Evolutionary conservation across 2,113 vertebrate genomes (phyloP).

Genomic region (Alouatta palliata): DNA sequence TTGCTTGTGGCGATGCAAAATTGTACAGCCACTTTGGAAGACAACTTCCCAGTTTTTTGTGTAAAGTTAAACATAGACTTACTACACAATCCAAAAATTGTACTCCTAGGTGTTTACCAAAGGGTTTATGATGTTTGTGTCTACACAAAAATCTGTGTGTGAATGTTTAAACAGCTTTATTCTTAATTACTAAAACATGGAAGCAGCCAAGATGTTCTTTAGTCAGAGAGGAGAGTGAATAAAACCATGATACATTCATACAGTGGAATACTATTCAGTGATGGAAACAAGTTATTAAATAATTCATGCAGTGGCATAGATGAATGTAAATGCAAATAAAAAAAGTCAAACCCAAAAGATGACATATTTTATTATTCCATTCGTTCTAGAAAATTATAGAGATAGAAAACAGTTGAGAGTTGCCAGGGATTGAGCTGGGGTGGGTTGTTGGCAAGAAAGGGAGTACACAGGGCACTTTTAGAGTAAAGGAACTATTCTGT

Average conservation of each 20-base stretch:
- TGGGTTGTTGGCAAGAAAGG: background rate
- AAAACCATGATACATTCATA: background rate
- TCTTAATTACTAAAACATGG: background rate
- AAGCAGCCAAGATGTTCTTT: background rate
- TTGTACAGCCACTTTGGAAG: background rate
- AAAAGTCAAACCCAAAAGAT: background rate
- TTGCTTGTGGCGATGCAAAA: background rate
- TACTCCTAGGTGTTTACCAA: background rate
- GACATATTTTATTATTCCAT: background rate
- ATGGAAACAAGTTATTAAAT: background rate
- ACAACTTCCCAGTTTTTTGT: background rate
- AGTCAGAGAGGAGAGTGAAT: background rate
- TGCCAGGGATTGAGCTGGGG: background rate
- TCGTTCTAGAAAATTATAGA: background rate
- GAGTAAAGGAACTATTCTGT: background rate
- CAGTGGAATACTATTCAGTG: background rate
- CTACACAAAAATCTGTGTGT: background rate
- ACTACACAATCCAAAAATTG: background rate
- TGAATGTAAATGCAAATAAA: background rate
- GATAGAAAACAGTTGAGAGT: background rate
- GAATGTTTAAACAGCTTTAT: conserved; percentile 13
- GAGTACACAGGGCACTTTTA: background rate
- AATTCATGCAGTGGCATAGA: background rate
- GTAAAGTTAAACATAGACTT: background rate
- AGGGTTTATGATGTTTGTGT: background rate